Evolutionary conservation across 2,888 invertebrate genomes (phyloP).

Genomic region (Bombylius discolor): DNA sequence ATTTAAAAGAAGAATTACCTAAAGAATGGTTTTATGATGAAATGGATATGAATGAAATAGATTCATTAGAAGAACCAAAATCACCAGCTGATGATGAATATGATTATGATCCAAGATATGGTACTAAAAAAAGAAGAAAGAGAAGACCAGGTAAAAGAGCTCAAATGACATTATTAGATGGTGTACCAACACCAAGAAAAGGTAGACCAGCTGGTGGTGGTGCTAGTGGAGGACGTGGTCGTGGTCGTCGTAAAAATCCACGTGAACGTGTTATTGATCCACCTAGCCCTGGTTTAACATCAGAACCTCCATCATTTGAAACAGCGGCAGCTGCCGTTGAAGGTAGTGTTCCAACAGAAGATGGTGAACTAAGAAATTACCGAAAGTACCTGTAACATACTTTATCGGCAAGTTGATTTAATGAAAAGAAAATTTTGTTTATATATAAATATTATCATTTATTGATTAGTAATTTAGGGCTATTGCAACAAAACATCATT

Average conservation of each 20-base stretch:
- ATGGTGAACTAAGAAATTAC: conserved; percentile 26
- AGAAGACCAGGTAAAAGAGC: conserved; percentile 31
- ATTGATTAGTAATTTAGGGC: background rate
- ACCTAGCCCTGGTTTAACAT: conserved; percentile 27
- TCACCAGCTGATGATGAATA: conserved; percentile 85
- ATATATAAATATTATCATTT: background rate
- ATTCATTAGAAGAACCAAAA: conserved; percentile 81
- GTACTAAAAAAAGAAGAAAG: conserved; percentile 36
- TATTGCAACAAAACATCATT: background rate
- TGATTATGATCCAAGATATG: conserved; percentile 59
- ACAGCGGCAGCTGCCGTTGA: conserved; percentile 34
- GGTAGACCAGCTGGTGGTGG: conserved; percentile 11
- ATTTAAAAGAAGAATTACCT: conserved; percentile 62
- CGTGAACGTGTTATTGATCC: conserved; percentile 21
- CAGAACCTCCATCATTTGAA: conserved; percentile 36
- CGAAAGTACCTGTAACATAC: conserved; percentile 35
- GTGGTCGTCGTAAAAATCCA: conserved; percentile 21
- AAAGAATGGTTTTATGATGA: conserved; percentile 89
- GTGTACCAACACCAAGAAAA: conserved; percentile 5
- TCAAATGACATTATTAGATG: conserved; percentile 1
- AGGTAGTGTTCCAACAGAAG: conserved; percentile 18
- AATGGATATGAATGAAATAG: conserved; percentile 79
- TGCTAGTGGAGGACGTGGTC: conserved; percentile 25
- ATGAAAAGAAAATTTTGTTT: background rate
- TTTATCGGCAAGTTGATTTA: background rate